Evolutionary conservation across 2,888 invertebrate species (phyloP).

Genomic region (Thecophora atra): DNA sequence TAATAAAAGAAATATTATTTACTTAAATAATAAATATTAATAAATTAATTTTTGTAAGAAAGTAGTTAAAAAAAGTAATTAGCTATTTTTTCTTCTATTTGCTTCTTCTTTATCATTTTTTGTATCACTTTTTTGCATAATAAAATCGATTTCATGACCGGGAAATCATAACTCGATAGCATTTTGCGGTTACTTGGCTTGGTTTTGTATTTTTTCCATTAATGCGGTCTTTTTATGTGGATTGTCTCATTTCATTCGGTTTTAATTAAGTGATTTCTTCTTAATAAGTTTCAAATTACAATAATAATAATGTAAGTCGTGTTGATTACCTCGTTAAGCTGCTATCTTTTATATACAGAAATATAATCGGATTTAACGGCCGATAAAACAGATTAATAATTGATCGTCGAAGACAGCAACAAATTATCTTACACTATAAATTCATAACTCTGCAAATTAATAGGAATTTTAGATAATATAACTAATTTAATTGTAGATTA

Average conservation of each 20-base stretch:
- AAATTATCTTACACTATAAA: too few species aligned
- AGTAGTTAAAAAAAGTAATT: too few species aligned
- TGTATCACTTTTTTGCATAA: neutral
- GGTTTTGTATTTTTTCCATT: neutral
- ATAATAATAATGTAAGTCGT: neutral
- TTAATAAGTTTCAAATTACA: slow-evolving; percentile 12
- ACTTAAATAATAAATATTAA: too few species aligned
- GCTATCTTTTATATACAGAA: neutral
- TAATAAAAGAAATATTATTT: too few species aligned
- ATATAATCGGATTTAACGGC: neutral
- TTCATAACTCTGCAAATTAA: too few species aligned
- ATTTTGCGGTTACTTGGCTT: slow-evolving; percentile 6
- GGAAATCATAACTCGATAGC: slow-evolving; percentile 12
- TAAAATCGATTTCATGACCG: neutral
- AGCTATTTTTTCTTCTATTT: neutral
- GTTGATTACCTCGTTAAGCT: neutral
- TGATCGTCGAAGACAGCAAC: too few species aligned
- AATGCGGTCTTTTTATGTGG: neutral
- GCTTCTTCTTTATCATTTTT: neutral
- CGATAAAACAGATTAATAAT: too few species aligned
- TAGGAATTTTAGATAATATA: too few species aligned
- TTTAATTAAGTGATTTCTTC: slow-evolving; percentile 9
- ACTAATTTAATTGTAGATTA: too few species aligned
- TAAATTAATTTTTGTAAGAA: too few species aligned
- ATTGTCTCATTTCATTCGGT: neutral